Base-by-base conservation (phyloP, 2,113 vertebrate genomes). In the Nothoprocta pentlandii region DNA sequence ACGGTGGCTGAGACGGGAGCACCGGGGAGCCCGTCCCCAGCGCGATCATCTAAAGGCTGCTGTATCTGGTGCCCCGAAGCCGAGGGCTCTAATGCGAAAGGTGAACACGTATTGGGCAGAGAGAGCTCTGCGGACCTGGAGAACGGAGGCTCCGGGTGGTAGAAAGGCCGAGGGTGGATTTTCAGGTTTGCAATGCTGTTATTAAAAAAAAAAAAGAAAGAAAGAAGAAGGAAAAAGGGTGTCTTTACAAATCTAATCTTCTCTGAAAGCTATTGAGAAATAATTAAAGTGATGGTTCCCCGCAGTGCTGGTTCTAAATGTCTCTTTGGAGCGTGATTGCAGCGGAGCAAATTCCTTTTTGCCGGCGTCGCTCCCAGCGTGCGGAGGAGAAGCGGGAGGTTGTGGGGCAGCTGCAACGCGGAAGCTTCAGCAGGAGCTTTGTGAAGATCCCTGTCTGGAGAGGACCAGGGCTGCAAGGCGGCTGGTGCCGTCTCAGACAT, bases 271-370 rank as follows among this genome's bases (percentile, higher is more conserved):
- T 42, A 2, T 67, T 58, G 66, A 81, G 80, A 32, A 46, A 53
- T 78, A 44, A 79, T 63, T 28, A 25, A 85, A 63, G 85, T 85
- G 82, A 42, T 90, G 90, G 80, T 79, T 36, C 64, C 94, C 94
- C 91, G 61, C 95, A 17, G 94, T 54, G 92, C 76, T 78, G 5
- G 92, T 96, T 86, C 70, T 92, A 70, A 79, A 13, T 76, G 16
- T 26, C 44, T 90, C 49, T 56, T 32, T 1, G 6, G 80, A 2
- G 30, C 2, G 34, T 3, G 36, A 15, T 9, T 47, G 34, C 17
- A 3, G 68, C 68, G 6, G 74, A 30, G 51, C 25, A 26, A 13
- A 46, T 13, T 8, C 58, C 25, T 58, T 51, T 34, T 26, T 26
- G n/a, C 25, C 30, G 9, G 16, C 20, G 3, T 44, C 17, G 39